Conservation (phyloP, 2,888 invertebrate species). For the Chydorus sphaericus region DNA sequence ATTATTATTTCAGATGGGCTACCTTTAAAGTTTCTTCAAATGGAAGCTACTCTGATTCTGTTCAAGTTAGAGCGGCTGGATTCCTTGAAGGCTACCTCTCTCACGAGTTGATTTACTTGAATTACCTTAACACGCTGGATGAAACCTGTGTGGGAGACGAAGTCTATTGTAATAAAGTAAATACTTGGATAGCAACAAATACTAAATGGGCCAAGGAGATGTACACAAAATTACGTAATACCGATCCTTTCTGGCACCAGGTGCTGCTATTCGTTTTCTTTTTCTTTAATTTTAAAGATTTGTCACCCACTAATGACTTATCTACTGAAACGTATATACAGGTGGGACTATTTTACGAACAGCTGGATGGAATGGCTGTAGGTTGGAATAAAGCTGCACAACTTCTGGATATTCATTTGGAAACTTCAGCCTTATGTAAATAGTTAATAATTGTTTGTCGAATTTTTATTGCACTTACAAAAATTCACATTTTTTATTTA, state of each 20-base stretch:
- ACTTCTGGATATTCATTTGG: too few species aligned
- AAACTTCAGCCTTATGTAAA: slow-evolving; percentile 45
- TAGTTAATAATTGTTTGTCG: slow-evolving; percentile 27
- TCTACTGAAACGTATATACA: slow-evolving; percentile 18
- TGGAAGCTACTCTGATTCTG: slow-evolving; percentile 51
- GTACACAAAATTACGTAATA: slow-evolving; percentile 33
- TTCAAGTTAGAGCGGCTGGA: slow-evolving; percentile 76
- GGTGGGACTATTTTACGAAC: slow-evolving; percentile 51
- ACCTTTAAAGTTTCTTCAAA: slow-evolving; percentile 65
- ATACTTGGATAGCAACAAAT: slow-evolving; percentile 47
- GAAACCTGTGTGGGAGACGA: slow-evolving; percentile 37
- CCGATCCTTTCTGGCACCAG: slow-evolving; percentile 72
- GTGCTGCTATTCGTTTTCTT: slow-evolving; percentile 29
- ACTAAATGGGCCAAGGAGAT: slow-evolving; percentile 43
- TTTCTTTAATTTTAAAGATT: too few species aligned
- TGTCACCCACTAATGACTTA: too few species aligned
- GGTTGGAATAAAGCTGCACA: slow-evolving; percentile 57
- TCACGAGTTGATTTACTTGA: slow-evolving; percentile 60
- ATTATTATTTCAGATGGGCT: slow-evolving; percentile 50
- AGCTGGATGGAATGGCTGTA: slow-evolving; percentile 58
- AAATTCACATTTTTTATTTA: slow-evolving; percentile 12
- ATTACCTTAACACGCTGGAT: slow-evolving; percentile 56
- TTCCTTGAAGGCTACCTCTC: slow-evolving; percentile 68
- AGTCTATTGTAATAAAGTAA: slow-evolving; percentile 47
- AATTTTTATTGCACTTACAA: slow-evolving; percentile 2